These are phyloP conservation scores for Chelonus insularis DNA, from an alignment of 1,140 invertebrate genomes.

Conservation along the genomic window DNA sequence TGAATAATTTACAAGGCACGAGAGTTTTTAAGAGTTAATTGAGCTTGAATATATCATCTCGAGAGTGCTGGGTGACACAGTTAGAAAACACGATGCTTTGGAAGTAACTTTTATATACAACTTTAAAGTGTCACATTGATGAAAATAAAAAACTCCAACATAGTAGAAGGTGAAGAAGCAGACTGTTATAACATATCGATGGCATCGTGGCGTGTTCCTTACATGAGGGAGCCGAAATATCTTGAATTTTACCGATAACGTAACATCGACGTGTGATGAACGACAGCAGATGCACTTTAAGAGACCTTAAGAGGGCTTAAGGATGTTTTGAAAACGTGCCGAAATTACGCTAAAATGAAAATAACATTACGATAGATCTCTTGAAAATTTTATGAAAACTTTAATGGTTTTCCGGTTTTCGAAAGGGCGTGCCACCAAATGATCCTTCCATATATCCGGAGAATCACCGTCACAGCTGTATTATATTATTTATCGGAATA, in stretches of 20 bases:
- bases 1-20: too few relatives aligned
- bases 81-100: not conserved
- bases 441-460: not conserved
- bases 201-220: not conserved
- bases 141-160: not conserved
- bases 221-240: not conserved
- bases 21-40: slow-evolving; percentile 5
- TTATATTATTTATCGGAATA: too few relatives aligned
- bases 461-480: too few relatives aligned
- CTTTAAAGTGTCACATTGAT: not conserved
- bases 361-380: slow-evolving; percentile 17
- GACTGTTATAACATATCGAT: too few relatives aligned
- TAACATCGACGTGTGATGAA: slow-evolving; percentile 12
- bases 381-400: slow-evolving; percentile 9
- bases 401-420: slow-evolving; percentile 1
- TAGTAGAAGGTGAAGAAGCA: too few relatives aligned
- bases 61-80: not conserved
- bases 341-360: slow-evolving; percentile 35
- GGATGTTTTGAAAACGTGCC: slow-evolving; percentile 50
- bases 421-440: not conserved
- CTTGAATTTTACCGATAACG: slow-evolving; percentile 25
- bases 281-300: slow-evolving; percentile 22
- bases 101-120: not conserved
- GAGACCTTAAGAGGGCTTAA: slow-evolving; percentile 25
- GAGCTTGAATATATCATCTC: not conserved